A percentile compares a stretch with the other conserved stretches of the same genome.
These are phyloP conservation scores for Cactoblastis cactorum DNA, from an alignment of 2,888 invertebrate species.

Conservation along the genomic window DNA sequence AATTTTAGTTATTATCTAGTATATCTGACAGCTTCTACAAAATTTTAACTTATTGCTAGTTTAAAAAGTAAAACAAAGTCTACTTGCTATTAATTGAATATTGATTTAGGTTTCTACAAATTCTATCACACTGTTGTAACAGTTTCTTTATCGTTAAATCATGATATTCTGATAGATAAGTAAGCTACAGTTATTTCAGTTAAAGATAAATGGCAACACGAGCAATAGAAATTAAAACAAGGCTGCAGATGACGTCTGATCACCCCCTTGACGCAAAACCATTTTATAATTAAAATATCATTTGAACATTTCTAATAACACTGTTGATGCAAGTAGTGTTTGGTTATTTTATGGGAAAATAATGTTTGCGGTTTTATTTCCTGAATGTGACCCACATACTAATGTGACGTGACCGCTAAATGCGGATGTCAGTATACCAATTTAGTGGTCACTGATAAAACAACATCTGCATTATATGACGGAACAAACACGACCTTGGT, in stretches of 20 bases:
- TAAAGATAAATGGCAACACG: conserved; percentile 1
- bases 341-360: conserved; percentile 37
- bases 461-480: conserved; percentile 57
- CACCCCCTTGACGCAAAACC: conserved; percentile 15
- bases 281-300: conserved; percentile 2
- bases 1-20: no score
- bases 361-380: conserved; percentile 66
- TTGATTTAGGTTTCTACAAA: background rate
- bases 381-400: conserved; percentile 58
- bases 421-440: conserved; percentile 64
- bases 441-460: conserved; percentile 32
- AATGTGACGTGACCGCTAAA: conserved; percentile 34
- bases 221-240: conserved; percentile 7
- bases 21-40: no score
- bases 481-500: conserved; percentile 32
- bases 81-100: no score
- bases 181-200: background rate
- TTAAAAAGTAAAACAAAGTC: no score
- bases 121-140: background rate
- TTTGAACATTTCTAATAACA: conserved; percentile 2
- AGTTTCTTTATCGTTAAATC: background rate
- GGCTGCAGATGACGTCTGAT: conserved; percentile 15
- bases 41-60: no score
- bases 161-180: background rate
- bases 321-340: background rate